These are phyloP conservation scores for Heliornis fulica DNA, from an alignment of 2,113 vertebrate species.

Conservation along the genomic window DNA sequence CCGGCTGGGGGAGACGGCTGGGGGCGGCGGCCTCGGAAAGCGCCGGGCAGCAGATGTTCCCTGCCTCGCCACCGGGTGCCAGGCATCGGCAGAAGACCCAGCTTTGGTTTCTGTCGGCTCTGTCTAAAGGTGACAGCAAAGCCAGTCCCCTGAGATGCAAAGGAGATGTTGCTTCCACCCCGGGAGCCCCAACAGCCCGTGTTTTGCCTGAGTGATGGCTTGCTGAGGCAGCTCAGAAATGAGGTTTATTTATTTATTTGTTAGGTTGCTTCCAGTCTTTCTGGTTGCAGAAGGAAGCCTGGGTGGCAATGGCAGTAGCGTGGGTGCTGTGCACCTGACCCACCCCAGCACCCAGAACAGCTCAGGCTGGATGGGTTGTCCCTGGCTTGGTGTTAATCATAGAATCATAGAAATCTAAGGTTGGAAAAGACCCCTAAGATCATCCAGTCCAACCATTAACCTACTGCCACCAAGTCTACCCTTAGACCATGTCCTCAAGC, in stretches of 20 bases:
- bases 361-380: background rate
- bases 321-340: background rate
- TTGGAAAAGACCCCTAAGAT: too few species aligned
- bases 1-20: constrained; percentile 57
- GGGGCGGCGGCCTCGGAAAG: constrained; percentile 10
- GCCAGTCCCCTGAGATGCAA: background rate
- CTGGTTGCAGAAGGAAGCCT: background rate
- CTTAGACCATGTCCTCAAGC: too few species aligned
- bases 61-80: background rate
- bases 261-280: background rate
- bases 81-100: background rate
- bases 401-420: too few species aligned
- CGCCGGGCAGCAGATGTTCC: background rate
- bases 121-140: background rate
- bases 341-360: background rate
- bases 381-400: background rate
- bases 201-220: background rate
- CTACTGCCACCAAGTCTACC: too few species aligned
- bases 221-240: too few species aligned
- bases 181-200: background rate
- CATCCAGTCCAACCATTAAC: too few species aligned
- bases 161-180: background rate
- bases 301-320: accelerated
- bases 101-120: background rate
- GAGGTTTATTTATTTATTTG: background rate